Conservation (phyloP, 2,113 vertebrate genomes). For the Dipodomys ordii region DNA sequence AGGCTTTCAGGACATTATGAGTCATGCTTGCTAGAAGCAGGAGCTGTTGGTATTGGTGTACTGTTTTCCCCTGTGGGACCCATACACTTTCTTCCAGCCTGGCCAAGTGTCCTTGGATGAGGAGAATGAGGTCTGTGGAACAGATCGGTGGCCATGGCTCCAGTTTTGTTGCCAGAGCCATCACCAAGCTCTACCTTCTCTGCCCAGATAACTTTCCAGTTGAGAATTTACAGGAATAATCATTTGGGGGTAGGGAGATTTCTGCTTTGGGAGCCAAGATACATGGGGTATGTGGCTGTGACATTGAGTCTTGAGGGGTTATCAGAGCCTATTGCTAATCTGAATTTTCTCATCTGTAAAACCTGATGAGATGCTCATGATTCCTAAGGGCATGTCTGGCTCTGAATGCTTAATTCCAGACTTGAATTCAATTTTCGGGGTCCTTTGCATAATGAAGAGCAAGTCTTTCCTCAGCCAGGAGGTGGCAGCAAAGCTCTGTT, state of each 20-base stretch:
- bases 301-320: neutral
- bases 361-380: neutral
- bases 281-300: neutral
- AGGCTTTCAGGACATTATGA: neutral
- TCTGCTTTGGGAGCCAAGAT: neutral
- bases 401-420: neutral
- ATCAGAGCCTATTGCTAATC: neutral
- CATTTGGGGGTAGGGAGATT: neutral
- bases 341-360: slow-evolving; percentile 29
- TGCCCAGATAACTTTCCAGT: too few relatives aligned
- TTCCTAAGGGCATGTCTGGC: neutral
- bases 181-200: neutral
- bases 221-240: neutral
- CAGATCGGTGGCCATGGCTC: neutral
- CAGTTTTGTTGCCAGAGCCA: neutral
- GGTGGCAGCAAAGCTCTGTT: slow-evolving; percentile 79
- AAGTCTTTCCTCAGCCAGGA: slow-evolving; percentile 63
- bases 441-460: neutral
- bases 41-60: neutral
- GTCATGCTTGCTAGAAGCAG: neutral
- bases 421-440: neutral
- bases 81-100: neutral
- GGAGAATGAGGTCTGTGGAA: neutral
- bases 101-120: neutral
- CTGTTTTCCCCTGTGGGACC: neutral